phyloP scores from a whole-genome alignment of 2,797 vertebrate species.

The Onychomys torridus region DNA sequence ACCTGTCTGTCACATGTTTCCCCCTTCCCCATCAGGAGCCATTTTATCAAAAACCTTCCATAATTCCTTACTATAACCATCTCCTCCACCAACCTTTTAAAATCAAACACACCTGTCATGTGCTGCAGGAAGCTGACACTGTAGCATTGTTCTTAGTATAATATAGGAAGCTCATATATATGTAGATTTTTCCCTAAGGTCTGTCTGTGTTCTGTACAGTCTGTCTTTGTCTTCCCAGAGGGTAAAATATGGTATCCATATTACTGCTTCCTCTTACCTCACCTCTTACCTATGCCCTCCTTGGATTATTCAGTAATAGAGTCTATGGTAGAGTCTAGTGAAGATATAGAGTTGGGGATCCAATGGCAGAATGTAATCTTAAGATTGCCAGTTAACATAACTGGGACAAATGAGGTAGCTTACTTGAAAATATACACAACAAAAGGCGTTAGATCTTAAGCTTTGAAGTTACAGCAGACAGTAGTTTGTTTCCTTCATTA shows the following conservation, averaged over 20 bases:
- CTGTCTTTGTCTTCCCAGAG: not conserved
- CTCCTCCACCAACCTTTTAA: not conserved
- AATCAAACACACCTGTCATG: not conserved
- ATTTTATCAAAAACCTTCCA: not conserved
- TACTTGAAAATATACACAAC: not conserved
- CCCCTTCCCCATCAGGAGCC: not conserved
- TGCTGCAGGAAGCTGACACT: not conserved
- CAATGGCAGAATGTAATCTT: not conserved
- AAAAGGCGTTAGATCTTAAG: not conserved
- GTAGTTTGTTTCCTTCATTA: not conserved
- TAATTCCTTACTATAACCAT: not conserved
- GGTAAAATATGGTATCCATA: not conserved
- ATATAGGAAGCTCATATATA: not conserved
- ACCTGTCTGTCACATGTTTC: not conserved
- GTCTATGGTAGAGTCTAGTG: not conserved
- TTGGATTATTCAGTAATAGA: not conserved
- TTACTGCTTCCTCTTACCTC: not conserved
- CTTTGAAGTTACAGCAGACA: not conserved
- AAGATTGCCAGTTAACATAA: not conserved
- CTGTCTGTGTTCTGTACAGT: not conserved
- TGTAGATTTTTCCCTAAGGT: not conserved
- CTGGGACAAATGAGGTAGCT: not conserved
- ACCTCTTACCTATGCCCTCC: not conserved
- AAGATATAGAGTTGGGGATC: rapidly evolving
- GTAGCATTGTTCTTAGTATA: not conserved